phyloP scores from a whole-genome alignment of 2,888 invertebrate species.

The Drosophila colorata region DNA sequence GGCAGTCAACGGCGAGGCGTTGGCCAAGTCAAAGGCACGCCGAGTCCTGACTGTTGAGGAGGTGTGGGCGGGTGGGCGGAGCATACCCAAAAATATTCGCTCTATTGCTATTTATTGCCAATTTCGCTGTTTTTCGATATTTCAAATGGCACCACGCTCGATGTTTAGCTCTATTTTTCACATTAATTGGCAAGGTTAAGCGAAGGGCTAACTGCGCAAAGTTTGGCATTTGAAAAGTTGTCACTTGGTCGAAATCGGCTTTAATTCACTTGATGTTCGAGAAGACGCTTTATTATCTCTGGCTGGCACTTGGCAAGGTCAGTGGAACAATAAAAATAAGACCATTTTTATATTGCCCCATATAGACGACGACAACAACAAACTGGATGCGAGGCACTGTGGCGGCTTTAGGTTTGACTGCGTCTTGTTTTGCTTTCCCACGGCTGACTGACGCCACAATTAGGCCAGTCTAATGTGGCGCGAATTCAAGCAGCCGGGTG shows the following conservation, averaged over 20 bases:
- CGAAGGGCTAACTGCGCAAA: constrained; percentile 36
- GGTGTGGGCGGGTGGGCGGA: neutral
- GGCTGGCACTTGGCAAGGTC: constrained; percentile 59
- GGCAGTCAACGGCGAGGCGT: constrained; percentile 32
- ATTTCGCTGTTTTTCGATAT: constrained; percentile 43
- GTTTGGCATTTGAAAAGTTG: constrained; percentile 57
- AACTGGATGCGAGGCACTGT: constrained; percentile 24
- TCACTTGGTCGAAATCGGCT: constrained; percentile 38
- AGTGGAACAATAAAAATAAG: constrained; percentile 59
- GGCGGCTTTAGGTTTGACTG: constrained; percentile 20
- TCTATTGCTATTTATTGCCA: constrained; percentile 67
- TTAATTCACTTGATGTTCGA: constrained; percentile 53
- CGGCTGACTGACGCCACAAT: constrained; percentile 65
- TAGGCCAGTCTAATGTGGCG: constrained; percentile 68
- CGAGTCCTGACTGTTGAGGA: constrained; percentile 10
- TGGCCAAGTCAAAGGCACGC: constrained; percentile 34
- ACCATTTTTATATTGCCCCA: constrained; percentile 38
- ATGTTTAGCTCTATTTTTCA: constrained; percentile 62
- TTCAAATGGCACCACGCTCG: constrained; percentile 24
- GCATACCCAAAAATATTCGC: constrained; percentile 45
- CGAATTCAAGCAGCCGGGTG: constrained; percentile 26
- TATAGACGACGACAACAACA: constrained; percentile 27
- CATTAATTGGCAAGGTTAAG: constrained; percentile 78
- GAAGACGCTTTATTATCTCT: constrained; percentile 33
- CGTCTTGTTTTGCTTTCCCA: constrained; percentile 41